These are phyloP conservation scores for Augochlorella aurata DNA, from an alignment of 2,888 invertebrate genomes.

Conservation along the genomic window DNA sequence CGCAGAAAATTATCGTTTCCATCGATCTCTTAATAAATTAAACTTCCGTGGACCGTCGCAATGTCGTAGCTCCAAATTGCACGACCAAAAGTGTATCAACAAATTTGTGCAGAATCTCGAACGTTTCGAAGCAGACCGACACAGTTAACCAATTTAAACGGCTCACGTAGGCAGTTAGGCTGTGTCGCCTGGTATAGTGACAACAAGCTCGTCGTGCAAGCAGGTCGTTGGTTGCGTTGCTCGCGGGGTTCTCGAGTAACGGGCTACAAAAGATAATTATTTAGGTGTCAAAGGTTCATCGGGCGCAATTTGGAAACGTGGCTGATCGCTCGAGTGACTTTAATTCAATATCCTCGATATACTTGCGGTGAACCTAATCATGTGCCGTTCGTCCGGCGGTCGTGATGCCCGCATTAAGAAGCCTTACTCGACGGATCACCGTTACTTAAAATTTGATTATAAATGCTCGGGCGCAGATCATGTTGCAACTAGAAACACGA, in stretches of 20 bases:
- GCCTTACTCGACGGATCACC: constrained; percentile 40
- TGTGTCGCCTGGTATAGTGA: neutral
- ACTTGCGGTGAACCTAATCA: constrained; percentile 61
- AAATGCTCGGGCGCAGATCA: constrained; percentile 1
- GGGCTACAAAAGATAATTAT: constrained; percentile 78
- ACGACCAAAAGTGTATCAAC: no score
- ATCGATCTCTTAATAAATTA: no score
- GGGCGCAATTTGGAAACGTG: constrained; percentile 80
- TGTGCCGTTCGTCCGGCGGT: constrained; percentile 60
- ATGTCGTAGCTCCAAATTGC: no score
- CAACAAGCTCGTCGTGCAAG: constrained; percentile 17
- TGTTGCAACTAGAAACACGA: neutral
- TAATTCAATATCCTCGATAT: constrained; percentile 76
- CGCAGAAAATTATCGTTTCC: no score
- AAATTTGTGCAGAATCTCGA: neutral
- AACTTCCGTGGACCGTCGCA: no score
- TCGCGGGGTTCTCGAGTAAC: constrained; percentile 62
- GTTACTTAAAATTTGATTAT: constrained; percentile 53
- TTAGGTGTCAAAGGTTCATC: constrained; percentile 78
- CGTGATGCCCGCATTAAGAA: constrained; percentile 60
- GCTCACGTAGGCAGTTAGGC: neutral
- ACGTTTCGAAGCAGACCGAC: neutral
- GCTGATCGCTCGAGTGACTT: constrained; percentile 79
- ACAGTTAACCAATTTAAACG: neutral
- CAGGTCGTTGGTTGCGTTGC: constrained; percentile 39